Conservation (phyloP, 2,888 invertebrate species). For the Neria commutata region DNA sequence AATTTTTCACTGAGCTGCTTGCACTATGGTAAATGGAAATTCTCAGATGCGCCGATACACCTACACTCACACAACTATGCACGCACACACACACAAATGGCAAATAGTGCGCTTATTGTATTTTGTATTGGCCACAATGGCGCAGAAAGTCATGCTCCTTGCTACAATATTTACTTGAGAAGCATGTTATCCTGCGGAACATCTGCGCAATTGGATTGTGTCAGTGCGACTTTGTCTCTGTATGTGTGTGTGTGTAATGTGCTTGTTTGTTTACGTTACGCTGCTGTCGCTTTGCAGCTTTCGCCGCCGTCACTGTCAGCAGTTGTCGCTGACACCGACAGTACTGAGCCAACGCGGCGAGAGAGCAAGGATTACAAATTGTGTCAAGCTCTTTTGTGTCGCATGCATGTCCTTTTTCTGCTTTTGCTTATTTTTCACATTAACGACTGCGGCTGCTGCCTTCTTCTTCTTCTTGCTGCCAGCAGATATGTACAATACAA, state of each 20-base stretch:
- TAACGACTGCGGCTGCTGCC: neutral
- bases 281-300: slow-evolving; percentile 21
- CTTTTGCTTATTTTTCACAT: slow-evolving; percentile 7
- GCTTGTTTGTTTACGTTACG: slow-evolving; percentile 12
- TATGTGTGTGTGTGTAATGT: no score
- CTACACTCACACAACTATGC: neutral
- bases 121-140: neutral
- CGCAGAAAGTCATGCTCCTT: slow-evolving; percentile 39
- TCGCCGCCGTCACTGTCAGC: slow-evolving; percentile 27
- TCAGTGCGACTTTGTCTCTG: no score
- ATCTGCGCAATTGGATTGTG: slow-evolving; percentile 49
- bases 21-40: slow-evolving; percentile 6
- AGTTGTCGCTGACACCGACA: neutral
- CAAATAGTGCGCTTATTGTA: neutral
- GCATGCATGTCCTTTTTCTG: slow-evolving; percentile 2
- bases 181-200: slow-evolving; percentile 29
- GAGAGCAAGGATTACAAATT: slow-evolving; percentile 19
- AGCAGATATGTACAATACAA: neutral
- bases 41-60: slow-evolving; percentile 16
- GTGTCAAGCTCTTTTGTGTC: slow-evolving; percentile 21
- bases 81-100: neutral
- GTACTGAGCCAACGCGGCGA: neutral
- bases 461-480: neutral
- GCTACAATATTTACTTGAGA: slow-evolving; percentile 48
- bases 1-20: slow-evolving; percentile 45